Percentiles rank a stretch among this genome's conserved stretches.
phyloP scores from a whole-genome alignment of 2,797 vertebrate species.

The Oreochromis grahami region DNA sequence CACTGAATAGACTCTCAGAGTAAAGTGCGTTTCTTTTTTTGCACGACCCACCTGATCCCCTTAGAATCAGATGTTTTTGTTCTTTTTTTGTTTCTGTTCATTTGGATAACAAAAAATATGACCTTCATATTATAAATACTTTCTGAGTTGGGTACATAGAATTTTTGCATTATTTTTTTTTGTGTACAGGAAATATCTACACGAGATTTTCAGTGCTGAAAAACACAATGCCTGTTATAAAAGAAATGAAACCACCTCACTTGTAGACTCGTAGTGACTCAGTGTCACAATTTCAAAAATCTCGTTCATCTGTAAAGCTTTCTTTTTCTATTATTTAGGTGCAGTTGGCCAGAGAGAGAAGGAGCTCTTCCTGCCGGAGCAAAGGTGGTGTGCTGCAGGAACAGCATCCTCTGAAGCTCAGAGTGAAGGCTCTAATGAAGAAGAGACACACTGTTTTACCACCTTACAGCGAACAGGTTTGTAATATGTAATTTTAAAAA shows the following conservation, averaged over 20 bases:
- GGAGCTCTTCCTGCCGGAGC: neutral
- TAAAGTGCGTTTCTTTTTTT: neutral
- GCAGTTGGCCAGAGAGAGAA: neutral
- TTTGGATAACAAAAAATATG: neutral
- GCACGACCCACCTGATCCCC: neutral
- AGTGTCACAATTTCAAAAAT: neutral
- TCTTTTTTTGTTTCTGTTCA: neutral
- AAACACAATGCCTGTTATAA: neutral
- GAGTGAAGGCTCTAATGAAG: constrained; percentile 45
- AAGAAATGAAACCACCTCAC: neutral
- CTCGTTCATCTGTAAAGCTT: fast-evolving
- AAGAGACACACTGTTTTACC: neutral
- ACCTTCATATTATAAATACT: neutral
- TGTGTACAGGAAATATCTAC: neutral
- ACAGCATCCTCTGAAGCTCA: constrained; percentile 53
- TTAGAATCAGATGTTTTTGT: fast-evolving
- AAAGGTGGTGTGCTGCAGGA: neutral
- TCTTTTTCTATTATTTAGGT: neutral
- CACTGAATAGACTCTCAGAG: neutral
- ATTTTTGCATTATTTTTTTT: neutral
- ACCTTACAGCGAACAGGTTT: constrained; percentile 18
- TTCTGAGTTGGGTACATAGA: neutral
- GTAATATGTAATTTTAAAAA: neutral
- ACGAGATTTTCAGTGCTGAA: neutral
- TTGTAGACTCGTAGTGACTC: fast-evolving